Conservation (phyloP, 2,113 vertebrate species). For the Phylloscopus trochiloides region DNA sequence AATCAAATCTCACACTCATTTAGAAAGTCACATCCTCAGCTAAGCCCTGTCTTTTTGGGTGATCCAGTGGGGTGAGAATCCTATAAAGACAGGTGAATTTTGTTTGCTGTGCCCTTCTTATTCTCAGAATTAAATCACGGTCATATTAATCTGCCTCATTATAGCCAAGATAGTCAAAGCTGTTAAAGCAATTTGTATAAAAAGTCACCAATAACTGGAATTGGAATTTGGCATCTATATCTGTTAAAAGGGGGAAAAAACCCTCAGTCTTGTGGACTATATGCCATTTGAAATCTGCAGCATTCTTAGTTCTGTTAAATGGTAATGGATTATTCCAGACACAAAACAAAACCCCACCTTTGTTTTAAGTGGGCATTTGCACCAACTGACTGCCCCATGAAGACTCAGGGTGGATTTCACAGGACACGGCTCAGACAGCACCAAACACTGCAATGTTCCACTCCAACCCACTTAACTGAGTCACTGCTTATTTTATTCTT, state of each 20-base stretch:
- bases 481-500: neutral
- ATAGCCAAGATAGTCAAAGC: neutral
- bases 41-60: neutral
- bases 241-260: neutral
- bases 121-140: neutral
- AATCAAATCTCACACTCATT: neutral
- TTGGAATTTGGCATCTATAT: neutral
- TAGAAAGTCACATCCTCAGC: neutral
- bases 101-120: neutral
- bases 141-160: neutral
- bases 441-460: neutral
- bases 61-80: neutral
- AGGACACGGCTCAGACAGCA: neutral
- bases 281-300: neutral
- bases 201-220: conserved; percentile 1
- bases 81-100: neutral
- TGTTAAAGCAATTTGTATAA: conserved; percentile 21
- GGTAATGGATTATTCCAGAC: neutral
- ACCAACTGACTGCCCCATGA: neutral
- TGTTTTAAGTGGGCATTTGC: neutral
- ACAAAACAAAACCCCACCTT: neutral
- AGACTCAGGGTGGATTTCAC: neutral
- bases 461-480: neutral
- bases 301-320: neutral
- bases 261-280: neutral